Conservation (phyloP, 2,113 vertebrate species). For the Istiophorus platypterus region DNA sequence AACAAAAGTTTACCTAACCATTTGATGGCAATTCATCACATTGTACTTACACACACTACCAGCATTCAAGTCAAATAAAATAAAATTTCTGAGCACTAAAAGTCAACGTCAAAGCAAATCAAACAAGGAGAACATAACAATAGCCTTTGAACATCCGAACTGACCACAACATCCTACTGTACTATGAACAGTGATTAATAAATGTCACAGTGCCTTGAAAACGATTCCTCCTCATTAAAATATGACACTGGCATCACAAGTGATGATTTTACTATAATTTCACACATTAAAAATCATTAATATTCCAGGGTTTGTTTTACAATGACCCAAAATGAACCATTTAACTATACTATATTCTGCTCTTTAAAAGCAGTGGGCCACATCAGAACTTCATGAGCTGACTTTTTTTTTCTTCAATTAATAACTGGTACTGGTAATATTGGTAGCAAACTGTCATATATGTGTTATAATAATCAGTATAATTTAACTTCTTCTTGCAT, state of each 20-base stretch:
- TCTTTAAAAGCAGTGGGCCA: neutral
- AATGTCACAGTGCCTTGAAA: slow-evolving; percentile 25
- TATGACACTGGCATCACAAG: neutral
- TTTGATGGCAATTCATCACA: slow-evolving; percentile 38
- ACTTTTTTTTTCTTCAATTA: neutral
- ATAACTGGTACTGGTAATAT: neutral
- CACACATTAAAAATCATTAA: neutral
- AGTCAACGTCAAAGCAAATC: slow-evolving; percentile 42
- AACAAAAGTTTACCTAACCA: slow-evolving; percentile 30
- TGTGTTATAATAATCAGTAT: neutral
- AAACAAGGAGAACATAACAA: slow-evolving; percentile 5
- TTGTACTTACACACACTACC: slow-evolving; percentile 20
- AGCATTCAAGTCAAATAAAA: slow-evolving; percentile 42
- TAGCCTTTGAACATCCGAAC: slow-evolving; percentile 4
- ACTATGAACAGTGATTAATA: slow-evolving; percentile 4
- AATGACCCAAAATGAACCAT: neutral
- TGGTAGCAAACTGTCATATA: neutral
- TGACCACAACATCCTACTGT: neutral
- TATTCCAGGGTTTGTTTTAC: neutral
- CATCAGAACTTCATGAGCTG: neutral
- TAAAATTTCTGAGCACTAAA: slow-evolving; percentile 17
- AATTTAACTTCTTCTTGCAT: slow-evolving; percentile 4
- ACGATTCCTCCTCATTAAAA: neutral
- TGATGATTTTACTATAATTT: neutral
- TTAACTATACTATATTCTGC: neutral